phyloP scores from a whole-genome alignment of 2,113 vertebrate genomes.

The Seriola rivoliana region DNA sequence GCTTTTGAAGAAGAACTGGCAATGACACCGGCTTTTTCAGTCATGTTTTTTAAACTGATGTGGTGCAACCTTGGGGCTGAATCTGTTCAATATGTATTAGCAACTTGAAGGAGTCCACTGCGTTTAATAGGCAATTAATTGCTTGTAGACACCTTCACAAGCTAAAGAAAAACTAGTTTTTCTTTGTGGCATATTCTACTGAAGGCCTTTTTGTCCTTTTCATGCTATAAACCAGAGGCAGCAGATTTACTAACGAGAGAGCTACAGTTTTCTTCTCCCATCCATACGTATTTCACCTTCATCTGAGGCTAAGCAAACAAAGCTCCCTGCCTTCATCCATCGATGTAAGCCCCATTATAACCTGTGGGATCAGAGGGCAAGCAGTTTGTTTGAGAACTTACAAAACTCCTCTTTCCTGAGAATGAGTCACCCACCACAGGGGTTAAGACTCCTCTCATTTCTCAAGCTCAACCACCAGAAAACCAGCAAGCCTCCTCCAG shows the following conservation, averaged over 20 bases:
- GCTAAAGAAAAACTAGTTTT: too few species aligned
- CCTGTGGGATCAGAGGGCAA: constrained; percentile 42
- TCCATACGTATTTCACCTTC: constrained; percentile 22
- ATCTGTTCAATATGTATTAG: too few species aligned
- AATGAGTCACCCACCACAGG: neutral
- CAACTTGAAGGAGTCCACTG: neutral
- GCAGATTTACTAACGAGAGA: neutral
- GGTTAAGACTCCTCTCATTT: constrained; percentile 6
- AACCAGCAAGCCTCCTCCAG: neutral
- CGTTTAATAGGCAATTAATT: too few species aligned
- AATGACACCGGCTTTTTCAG: too few species aligned
- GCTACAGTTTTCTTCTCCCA: neutral
- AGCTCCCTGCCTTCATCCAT: constrained; percentile 33
- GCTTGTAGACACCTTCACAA: too few species aligned
- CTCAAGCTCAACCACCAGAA: constrained; percentile 8
- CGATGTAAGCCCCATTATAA: neutral
- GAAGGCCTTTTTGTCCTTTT: neutral
- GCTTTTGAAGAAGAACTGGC: neutral
- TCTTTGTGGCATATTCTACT: neutral
- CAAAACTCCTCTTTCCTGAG: constrained; percentile 24
- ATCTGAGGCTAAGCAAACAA: constrained; percentile 34
- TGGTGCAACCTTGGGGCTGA: too few species aligned
- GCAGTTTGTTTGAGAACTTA: constrained; percentile 16
- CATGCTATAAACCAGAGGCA: too few species aligned
- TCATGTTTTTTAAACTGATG: too few species aligned